A percentile compares a stretch with the other conserved stretches of the same genome.
Evolutionary conservation across 2,113 vertebrate genomes (phyloP).

Genomic region (Cephalophus harveyi): DNA sequence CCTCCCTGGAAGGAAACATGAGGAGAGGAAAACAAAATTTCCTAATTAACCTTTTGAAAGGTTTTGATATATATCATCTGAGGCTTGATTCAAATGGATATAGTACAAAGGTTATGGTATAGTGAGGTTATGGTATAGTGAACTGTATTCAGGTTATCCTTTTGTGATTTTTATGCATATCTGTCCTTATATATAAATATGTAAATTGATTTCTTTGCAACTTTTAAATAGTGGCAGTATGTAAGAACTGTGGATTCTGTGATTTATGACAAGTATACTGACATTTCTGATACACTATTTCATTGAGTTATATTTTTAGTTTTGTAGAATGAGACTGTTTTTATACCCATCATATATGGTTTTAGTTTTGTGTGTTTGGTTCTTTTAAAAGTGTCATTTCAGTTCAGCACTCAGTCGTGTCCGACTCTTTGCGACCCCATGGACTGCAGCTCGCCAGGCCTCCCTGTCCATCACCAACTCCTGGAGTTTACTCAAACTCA

Average conservation of each 20-base stretch:
- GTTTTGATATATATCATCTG: not conserved
- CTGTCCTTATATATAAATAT: not conserved
- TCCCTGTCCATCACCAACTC: not conserved
- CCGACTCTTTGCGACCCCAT: rapidly evolving
- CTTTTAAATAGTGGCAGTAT: not conserved
- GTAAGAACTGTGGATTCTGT: slow-evolving; percentile 1
- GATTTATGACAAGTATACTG: not conserved
- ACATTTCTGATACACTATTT: not conserved
- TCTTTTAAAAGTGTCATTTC: not conserved
- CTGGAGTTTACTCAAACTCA: not conserved
- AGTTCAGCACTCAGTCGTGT: not conserved
- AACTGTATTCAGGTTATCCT: not conserved
- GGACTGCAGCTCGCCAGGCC: not conserved
- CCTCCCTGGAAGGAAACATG: not conserved
- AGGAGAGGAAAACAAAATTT: not conserved
- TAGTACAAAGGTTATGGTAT: not conserved
- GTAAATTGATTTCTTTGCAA: not conserved
- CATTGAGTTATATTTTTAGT: slow-evolving; percentile 11
- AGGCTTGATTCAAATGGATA: not conserved
- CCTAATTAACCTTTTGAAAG: not conserved
- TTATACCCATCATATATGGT: not conserved
- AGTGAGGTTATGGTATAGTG: not conserved
- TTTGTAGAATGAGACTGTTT: slow-evolving; percentile 10
- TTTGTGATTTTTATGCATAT: too few relatives aligned
- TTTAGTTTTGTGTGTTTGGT: slow-evolving; percentile 9